These are phyloP conservation scores for Cosmorhoe ocellata DNA, from an alignment of 2,888 invertebrate genomes.

Conservation along the genomic window DNA sequence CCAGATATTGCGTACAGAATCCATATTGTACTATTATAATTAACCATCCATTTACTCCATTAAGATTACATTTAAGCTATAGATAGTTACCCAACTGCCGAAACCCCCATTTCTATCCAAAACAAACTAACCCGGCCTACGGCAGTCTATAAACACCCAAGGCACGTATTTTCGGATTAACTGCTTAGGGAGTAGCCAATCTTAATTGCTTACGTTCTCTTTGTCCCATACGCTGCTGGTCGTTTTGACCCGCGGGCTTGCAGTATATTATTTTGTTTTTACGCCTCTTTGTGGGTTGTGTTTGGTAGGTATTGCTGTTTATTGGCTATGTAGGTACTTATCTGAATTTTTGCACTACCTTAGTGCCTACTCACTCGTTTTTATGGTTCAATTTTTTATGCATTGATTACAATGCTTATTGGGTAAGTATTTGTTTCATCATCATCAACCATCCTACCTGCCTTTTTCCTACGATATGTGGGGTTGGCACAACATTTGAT, in stretches of 20 bases:
- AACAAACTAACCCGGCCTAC: slow-evolving; percentile 52
- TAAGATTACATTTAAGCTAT: slow-evolving; percentile 26
- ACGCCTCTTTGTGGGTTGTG: slow-evolving; percentile 66
- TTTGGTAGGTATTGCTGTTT: slow-evolving; percentile 13
- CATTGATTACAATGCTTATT: no score
- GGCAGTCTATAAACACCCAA: slow-evolving; percentile 75
- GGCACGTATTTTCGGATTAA: slow-evolving; percentile 80
- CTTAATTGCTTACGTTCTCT: slow-evolving; percentile 73
- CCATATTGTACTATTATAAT: slow-evolving; percentile 16
- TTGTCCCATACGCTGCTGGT: slow-evolving; percentile 53
- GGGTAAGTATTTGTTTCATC: no score
- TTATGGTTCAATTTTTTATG: no score
- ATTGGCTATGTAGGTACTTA: background rate
- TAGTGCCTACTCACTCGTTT: no score
- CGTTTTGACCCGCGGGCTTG: slow-evolving; percentile 63
- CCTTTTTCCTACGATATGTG: no score
- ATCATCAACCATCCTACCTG: no score
- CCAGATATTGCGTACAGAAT: no score
- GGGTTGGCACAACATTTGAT: no score
- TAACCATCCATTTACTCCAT: slow-evolving; percentile 15
- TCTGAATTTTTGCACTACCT: no score
- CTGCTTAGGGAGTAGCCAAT: slow-evolving; percentile 74
- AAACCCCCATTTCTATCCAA: slow-evolving; percentile 46
- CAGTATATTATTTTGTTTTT: slow-evolving; percentile 72
- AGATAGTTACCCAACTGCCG: slow-evolving; percentile 35